Evolutionary conservation across 2,888 invertebrate species (phyloP).

Genomic region (Tenodera sinensis): DNA sequence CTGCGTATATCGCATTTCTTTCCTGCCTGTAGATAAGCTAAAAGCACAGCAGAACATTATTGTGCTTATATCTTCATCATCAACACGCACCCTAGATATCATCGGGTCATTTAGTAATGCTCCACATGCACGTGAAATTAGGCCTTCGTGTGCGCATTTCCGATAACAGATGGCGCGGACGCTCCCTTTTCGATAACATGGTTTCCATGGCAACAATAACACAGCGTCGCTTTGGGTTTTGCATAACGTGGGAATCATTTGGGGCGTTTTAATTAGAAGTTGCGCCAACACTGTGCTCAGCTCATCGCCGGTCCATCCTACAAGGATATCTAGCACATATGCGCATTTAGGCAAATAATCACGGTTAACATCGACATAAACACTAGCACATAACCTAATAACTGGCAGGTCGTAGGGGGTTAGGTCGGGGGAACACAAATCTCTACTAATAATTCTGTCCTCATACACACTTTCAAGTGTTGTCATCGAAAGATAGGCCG

Average conservation of each 20-base stretch:
- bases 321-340: too few species aligned
- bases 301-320: too few species aligned
- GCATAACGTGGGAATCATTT: neutral
- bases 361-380: too few species aligned
- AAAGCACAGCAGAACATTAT: neutral
- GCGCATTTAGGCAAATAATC: too few species aligned
- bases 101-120: neutral
- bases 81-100: neutral
- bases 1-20: neutral
- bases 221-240: neutral
- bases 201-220: neutral
- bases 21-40: neutral
- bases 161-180: neutral
- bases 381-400: too few species aligned
- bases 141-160: neutral
- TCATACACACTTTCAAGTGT: too few species aligned
- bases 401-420: too few species aligned
- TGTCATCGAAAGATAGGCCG: too few species aligned
- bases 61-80: neutral
- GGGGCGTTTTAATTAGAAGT: too few species aligned
- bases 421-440: too few species aligned
- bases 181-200: neutral
- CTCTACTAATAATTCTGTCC: too few species aligned
- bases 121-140: neutral
- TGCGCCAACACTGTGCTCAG: too few species aligned